Evolutionary conservation across 2,797 vertebrate genomes (phyloP).

Genomic region (Pangasius sanitwongsei): DNA sequence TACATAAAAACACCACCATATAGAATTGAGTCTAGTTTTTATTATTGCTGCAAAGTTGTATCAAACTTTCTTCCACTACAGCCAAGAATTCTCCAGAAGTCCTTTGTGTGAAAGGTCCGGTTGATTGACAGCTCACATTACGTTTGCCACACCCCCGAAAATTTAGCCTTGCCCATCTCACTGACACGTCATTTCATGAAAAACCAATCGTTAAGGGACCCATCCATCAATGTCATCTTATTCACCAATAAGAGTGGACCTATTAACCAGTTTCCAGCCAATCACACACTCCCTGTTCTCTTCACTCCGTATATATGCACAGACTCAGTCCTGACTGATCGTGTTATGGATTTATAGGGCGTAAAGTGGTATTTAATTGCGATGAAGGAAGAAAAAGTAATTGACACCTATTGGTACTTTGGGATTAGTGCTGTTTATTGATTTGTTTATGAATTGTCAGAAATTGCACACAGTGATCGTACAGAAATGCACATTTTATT

Average conservation of each 20-base stretch:
- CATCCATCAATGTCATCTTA: conserved; percentile 74
- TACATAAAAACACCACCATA: neutral
- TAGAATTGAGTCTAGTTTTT: neutral
- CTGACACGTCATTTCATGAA: conserved; percentile 52
- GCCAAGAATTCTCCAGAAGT: neutral
- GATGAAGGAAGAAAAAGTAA: neutral
- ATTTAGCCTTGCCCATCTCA: conserved; percentile 47
- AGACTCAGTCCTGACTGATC: neutral
- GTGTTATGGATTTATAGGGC: neutral
- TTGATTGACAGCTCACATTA: conserved; percentile 58
- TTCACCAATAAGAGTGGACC: conserved; percentile 66
- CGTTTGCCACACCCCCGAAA: conserved; percentile 30
- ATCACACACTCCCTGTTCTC: conserved; percentile 51
- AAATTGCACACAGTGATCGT: neutral
- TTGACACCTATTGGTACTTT: neutral
- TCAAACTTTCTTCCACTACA: neutral
- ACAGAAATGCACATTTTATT: neutral
- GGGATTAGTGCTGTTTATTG: neutral
- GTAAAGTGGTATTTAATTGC: neutral
- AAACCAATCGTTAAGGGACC: conserved; percentile 60
- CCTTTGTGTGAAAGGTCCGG: conserved; percentile 43
- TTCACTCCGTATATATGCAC: conserved; percentile 50
- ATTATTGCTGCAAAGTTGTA: neutral
- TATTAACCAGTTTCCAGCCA: conserved; percentile 65
- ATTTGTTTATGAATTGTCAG: conserved; percentile 2